These are phyloP conservation scores for Myoxocephalus aenaeus DNA, from an alignment of 2,797 vertebrate genomes.

Conservation along the genomic window DNA sequence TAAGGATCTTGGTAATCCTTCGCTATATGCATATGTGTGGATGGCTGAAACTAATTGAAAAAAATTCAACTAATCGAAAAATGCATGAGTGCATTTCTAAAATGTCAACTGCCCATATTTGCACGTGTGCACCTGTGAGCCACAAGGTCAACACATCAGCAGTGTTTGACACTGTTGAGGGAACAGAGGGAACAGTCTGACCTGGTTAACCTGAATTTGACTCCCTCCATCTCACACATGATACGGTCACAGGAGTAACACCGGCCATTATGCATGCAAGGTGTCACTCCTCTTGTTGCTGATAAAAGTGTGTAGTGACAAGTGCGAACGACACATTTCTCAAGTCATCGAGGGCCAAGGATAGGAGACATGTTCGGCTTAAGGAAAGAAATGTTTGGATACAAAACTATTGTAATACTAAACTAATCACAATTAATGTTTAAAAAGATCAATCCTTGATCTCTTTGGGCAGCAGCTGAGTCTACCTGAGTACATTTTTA, in stretches of 20 bases:
- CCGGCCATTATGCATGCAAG: conserved; percentile 59
- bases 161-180: conserved; percentile 12
- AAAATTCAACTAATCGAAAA: not conserved
- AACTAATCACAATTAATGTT: not conserved
- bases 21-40: not conserved
- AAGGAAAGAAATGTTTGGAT: not conserved
- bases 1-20: conserved; percentile 24
- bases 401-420: not conserved
- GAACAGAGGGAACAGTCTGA: conserved; percentile 42
- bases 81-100: not conserved
- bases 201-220: conserved; percentile 60
- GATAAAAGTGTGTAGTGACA: conserved; percentile 36
- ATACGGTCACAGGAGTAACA: conserved; percentile 56
- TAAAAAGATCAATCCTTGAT: not conserved
- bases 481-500: not conserved
- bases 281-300: conserved; percentile 35
- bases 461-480: not conserved
- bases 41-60: not conserved
- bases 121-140: not conserved
- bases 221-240: conserved; percentile 54
- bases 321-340: conserved; percentile 28
- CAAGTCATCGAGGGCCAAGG: not conserved
- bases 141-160: conserved; percentile 32
- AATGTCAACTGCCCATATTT: not conserved
- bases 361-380: not conserved